Evolutionary conservation across 64 coral and sea anemone genomes (phyloP), one percentile per base, ranked within the genome.

Genomic region (Anthopleura sola): DNA sequence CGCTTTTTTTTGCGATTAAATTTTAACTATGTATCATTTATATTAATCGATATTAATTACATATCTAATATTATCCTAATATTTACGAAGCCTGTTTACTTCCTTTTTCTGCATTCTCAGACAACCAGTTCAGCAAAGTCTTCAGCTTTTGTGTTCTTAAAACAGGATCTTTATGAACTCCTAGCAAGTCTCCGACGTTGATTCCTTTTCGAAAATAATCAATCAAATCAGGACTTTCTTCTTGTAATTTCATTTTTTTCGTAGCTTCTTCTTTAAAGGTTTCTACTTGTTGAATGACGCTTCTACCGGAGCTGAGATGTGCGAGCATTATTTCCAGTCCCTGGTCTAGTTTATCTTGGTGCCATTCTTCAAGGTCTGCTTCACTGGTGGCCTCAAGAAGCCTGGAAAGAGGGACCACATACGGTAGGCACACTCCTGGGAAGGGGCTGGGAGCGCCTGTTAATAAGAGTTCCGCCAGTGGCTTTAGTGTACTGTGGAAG

Each of bases 381-480:
- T 93, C 90, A 19, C 83, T 92, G 55, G 94, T 92, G 68, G 91
- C 83, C 83, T 97, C 94, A 74, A 97, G 80, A 78, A 91, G 90
- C 38, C 75, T 86, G 8, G 91, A 90, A 28, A 97, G 55, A 28
- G 94, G 94, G 15, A 97, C 85, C 29, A 97, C 55, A 86, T 97
- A 90, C 9, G 94, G 94, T 60, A 97, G 76, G 87, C 94, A 92
- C 78, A 92, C 93, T 79, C 94, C 94, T 14, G 94, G 94, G 24
- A 97, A 97, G 75, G 94, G 94, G 68, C 94, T 97, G 1, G 90
- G 94, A 87, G 94, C 94, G 3, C 94, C 94, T 37, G 94, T 93
- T 60, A 87, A 88, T 38, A 97, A 68, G 37, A 97, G 90, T 39
- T 78, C 84, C 34, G 91, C 94, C 5, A 97, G 75, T 13, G 94